A percentile compares a stretch with the other conserved stretches of the same genome.
These are phyloP conservation scores for Amblyopsis hoosieri DNA, from an alignment of 2,797 vertebrate genomes.

Conservation along the genomic window DNA sequence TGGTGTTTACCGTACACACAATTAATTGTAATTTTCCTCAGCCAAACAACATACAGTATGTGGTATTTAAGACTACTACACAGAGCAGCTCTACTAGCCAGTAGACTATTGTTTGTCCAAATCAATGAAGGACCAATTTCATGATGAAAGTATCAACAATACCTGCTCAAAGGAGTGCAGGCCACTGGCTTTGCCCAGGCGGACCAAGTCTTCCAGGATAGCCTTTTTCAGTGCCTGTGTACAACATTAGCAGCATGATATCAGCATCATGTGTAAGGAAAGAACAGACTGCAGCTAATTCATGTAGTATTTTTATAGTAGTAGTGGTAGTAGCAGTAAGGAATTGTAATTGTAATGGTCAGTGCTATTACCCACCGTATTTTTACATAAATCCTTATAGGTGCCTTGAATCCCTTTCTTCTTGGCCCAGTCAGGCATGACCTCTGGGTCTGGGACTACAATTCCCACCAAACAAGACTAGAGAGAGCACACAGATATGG, in stretches of 20 bases:
- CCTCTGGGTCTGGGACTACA: slow-evolving; percentile 91
- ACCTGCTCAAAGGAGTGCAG: slow-evolving; percentile 98
- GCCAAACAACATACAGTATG: no score
- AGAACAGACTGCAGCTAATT: neutral
- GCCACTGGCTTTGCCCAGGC: slow-evolving; percentile 90
- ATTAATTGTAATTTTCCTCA: no score
- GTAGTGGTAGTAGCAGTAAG: neutral
- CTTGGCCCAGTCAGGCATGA: slow-evolving; percentile 92
- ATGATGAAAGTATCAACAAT: slow-evolving; percentile 9
- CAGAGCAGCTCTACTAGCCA: no score
- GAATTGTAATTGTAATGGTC: slow-evolving; percentile 1
- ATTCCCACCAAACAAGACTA: slow-evolving; percentile 96
- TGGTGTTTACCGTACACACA: no score
- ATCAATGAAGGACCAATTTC: neutral
- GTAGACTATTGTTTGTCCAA: no score
- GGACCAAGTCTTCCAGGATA: slow-evolving; percentile 93
- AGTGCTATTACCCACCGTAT: slow-evolving; percentile 77
- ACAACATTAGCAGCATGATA: slow-evolving; percentile 22
- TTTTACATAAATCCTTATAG: slow-evolving; percentile 87
- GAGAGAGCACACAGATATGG: slow-evolving; percentile 17
- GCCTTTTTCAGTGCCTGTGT: slow-evolving; percentile 87
- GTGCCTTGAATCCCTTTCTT: slow-evolving; percentile 89
- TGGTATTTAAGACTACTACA: no score
- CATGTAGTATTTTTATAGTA: neutral
- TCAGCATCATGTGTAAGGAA: neutral